These are phyloP conservation scores for Magallana gigas DNA, from an alignment of 1,140 invertebrate species.

Conservation along the genomic window DNA sequence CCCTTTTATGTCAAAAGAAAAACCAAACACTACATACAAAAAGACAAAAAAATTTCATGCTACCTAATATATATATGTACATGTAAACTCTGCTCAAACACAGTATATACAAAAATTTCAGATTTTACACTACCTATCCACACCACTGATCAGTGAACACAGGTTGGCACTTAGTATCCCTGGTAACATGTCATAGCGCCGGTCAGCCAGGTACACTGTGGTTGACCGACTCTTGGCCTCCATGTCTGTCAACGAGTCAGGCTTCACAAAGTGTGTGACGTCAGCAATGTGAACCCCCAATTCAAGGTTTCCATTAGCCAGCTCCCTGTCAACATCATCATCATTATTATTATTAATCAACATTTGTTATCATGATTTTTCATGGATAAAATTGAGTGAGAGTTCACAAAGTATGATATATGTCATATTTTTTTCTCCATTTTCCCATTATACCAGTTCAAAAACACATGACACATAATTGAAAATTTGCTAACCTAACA, in stretches of 20 bases:
- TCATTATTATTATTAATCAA: neutral
- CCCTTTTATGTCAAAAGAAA: no score
- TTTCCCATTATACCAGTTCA: no score
- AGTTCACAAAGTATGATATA: no score
- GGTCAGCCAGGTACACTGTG: constrained; percentile 76
- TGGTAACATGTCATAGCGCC: constrained; percentile 80
- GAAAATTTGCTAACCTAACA: constrained; percentile 56
- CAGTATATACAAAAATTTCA: no score
- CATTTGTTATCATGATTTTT: neutral
- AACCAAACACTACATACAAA: no score
- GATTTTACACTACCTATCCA: constrained; percentile 72
- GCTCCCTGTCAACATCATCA: constrained; percentile 47
- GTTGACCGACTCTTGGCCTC: constrained; percentile 75
- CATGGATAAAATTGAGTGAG: no score
- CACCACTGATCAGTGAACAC: constrained; percentile 79
- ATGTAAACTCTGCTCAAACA: no score
- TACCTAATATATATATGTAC: no score
- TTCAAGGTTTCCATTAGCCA: constrained; percentile 69
- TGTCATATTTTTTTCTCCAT: no score
- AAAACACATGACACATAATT: no score
- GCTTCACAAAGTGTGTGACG: constrained; percentile 75
- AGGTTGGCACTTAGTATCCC: constrained; percentile 78
- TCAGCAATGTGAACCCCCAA: constrained; percentile 78
- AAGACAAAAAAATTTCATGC: no score
- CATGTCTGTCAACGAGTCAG: constrained; percentile 72